Percentiles rank a stretch among this genome's conserved stretches.
phyloP scores from a whole-genome alignment of 1,140 invertebrate species.

The Plutomurus gul region DNA sequence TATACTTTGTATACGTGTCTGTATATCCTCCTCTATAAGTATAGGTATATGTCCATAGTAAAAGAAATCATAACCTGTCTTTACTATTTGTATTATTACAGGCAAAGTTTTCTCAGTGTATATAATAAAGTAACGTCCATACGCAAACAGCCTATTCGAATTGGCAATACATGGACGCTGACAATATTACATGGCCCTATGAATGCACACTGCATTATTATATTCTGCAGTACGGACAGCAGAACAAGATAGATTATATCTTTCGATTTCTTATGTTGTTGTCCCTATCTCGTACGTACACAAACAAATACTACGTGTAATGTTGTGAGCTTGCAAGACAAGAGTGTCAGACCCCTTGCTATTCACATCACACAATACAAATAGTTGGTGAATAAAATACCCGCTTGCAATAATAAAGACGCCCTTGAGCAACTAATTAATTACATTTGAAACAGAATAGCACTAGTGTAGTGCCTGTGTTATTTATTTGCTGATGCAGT shows the following conservation, averaged over 20 bases:
- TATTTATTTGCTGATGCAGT: slow-evolving; percentile 18
- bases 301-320: not conserved
- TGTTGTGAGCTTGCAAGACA: not conserved
- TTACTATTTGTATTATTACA: too few species aligned
- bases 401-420: not conserved
- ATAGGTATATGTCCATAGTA: too few species aligned
- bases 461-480: not conserved
- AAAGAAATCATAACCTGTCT: too few species aligned
- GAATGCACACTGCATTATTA: not conserved
- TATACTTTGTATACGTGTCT: too few species aligned
- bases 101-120: too few species aligned
- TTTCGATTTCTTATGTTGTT: not conserved
- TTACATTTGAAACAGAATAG: slow-evolving; percentile 25
- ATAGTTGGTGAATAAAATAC: too few species aligned
- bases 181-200: too few species aligned
- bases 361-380: slow-evolving; percentile 21
- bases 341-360: not conserved
- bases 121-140: too few species aligned
- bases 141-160: not conserved
- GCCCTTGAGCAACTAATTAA: slow-evolving; percentile 21
- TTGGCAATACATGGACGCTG: not conserved
- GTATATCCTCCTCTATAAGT: too few species aligned
- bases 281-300: not conserved
- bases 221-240: not conserved
- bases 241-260: slow-evolving; percentile 2